A percentile compares a stretch with the other conserved stretches of the same genome.
Evolutionary conservation across 1,140 invertebrate genomes (phyloP).

Genomic region (Drosophila navojoa): DNA sequence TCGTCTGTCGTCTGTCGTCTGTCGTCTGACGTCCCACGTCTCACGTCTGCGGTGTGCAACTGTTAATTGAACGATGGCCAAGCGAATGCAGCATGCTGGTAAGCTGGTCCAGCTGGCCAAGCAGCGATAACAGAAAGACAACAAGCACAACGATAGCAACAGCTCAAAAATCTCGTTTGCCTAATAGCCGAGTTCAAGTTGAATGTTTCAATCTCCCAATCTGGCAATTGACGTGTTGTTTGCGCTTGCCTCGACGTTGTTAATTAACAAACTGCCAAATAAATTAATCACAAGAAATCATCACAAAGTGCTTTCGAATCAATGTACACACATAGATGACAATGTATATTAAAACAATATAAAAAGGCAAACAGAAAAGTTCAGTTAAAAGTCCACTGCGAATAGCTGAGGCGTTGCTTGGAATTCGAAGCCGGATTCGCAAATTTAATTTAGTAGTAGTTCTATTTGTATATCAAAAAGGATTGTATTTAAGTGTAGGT

Average conservation of each 20-base stretch:
- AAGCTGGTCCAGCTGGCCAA: conserved; percentile 3
- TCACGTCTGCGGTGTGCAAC: conserved; percentile 41
- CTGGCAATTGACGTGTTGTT: conserved; percentile 47
- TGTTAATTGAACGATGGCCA: conserved; percentile 63
- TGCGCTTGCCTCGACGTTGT: conserved; percentile 46
- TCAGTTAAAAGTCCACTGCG: neutral
- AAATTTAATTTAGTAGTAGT: too few relatives aligned
- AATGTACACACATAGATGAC: neutral
- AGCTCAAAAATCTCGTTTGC: conserved; percentile 74
- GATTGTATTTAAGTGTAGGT: too few relatives aligned
- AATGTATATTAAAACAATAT: neutral
- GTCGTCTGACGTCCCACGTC: conserved; percentile 40
- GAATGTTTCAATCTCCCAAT: conserved; percentile 78
- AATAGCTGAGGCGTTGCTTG: neutral
- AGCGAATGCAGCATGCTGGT: conserved; percentile 23
- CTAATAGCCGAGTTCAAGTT: conserved; percentile 82
- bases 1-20: conserved; percentile 15
- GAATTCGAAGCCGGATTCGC: too few relatives aligned
- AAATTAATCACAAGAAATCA: conserved; percentile 40
- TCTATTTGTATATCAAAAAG: too few relatives aligned
- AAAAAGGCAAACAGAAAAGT: neutral
- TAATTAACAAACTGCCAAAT: conserved; percentile 48
- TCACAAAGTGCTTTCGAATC: conserved; percentile 36
- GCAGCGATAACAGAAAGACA: neutral
- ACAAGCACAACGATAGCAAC: conserved; percentile 11